A percentile compares a stretch with the other conserved stretches of the same genome.
Conservation (phyloP, 2,888 invertebrate genomes). For the Sphinx pinastri region DNA sequence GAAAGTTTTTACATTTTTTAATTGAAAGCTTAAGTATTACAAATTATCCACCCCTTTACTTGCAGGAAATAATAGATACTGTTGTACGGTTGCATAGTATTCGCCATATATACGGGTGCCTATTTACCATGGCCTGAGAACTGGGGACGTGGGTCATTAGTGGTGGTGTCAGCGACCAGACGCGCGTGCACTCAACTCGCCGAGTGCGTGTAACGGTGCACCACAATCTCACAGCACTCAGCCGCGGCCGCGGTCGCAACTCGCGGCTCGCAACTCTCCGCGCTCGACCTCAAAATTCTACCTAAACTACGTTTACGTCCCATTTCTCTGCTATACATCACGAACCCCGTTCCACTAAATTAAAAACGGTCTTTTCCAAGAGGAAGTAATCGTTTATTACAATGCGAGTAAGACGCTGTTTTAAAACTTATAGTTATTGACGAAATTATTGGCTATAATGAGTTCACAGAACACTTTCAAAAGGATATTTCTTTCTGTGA, state of each 20-base stretch:
- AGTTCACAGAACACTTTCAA: conserved; percentile 42
- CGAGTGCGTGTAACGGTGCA: conserved; percentile 77
- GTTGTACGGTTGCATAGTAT: conserved; percentile 27
- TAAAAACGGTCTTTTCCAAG: neutral
- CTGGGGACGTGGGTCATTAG: conserved; percentile 54
- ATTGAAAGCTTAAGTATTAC: too few species aligned
- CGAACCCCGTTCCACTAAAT: neutral
- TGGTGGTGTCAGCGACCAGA: conserved; percentile 78
- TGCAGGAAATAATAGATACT: conserved; percentile 18
- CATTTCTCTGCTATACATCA: neutral
- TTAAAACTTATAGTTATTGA: conserved; percentile 45
- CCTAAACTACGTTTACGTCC: neutral
- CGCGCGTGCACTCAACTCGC: conserved; percentile 77
- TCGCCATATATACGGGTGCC: conserved; percentile 23
- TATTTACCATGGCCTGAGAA: conserved; percentile 38
- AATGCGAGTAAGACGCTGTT: conserved; percentile 24
- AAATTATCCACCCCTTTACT: neutral
- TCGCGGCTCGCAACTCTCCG: conserved; percentile 47
- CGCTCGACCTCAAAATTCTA: conserved; percentile 32
- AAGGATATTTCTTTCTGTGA: conserved; percentile 30
- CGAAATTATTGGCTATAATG: conserved; percentile 50
- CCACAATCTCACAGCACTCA: conserved; percentile 48
- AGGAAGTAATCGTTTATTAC: neutral
- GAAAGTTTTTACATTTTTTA: neutral
- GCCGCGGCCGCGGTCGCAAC: neutral